Evolutionary conservation across 2,797 vertebrate genomes (phyloP).

Genomic region (Zenarchopterus dispar): DNA sequence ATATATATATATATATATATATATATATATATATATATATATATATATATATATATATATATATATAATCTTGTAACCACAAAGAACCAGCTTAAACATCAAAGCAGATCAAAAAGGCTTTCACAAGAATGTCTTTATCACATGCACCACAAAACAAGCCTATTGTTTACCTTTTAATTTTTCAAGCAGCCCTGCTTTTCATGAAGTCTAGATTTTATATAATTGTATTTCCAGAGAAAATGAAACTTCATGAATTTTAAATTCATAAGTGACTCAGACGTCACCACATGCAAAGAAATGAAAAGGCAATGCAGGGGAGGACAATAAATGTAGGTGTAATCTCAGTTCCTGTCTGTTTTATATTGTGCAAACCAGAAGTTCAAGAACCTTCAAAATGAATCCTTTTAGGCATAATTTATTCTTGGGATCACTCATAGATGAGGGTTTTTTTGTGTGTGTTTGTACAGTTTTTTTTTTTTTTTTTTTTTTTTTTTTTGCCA

Average conservation of each 20-base stretch:
- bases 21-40: too few relatives aligned
- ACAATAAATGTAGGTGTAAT: slow-evolving; percentile 1
- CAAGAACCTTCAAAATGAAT: not conserved
- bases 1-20: too few relatives aligned
- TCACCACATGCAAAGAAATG: slow-evolving; percentile 1
- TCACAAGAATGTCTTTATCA: not conserved
- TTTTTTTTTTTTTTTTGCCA: too few relatives aligned
- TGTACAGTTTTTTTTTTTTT: too few relatives aligned
- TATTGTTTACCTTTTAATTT: not conserved
- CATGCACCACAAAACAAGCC: too few relatives aligned
- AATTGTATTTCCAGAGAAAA: slow-evolving; percentile 2
- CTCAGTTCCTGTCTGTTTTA: slow-evolving; percentile 17
- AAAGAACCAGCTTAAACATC: not conserved
- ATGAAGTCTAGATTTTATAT: slow-evolving; percentile 16
- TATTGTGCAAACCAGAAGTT: not conserved
- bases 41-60: too few relatives aligned
- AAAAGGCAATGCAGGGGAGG: slow-evolving; percentile 13
- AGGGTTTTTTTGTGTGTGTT: too few relatives aligned
- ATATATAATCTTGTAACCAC: too few relatives aligned
- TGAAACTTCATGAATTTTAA: slow-evolving; percentile 6
- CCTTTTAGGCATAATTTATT: not conserved
- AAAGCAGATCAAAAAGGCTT: not conserved
- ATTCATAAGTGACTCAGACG: slow-evolving; percentile 26
- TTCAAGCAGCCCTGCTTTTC: not conserved
- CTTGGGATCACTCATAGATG: too few relatives aligned